Evolutionary conservation across 2,113 vertebrate genomes (phyloP).

Genomic region (Uria lomvia): DNA sequence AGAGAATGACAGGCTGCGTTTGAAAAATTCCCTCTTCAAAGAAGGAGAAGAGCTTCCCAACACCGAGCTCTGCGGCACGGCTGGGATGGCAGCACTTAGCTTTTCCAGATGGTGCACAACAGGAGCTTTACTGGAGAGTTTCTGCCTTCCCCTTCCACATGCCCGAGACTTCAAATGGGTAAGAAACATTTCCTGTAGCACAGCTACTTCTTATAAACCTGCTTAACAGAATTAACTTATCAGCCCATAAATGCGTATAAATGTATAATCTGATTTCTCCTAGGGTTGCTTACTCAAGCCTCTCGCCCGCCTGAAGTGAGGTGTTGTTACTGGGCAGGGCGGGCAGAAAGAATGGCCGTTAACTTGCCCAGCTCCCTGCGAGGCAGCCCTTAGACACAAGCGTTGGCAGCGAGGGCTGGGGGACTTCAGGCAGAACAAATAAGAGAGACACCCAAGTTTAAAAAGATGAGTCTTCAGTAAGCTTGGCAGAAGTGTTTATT

Average conservation of each 20-base stretch:
- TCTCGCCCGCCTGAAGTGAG: neutral
- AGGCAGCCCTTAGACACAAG: neutral
- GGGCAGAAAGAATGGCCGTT: neutral
- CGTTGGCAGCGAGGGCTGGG: rapidly evolving
- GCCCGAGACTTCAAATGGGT: neutral
- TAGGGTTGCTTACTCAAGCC: neutral
- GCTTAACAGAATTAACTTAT: no score
- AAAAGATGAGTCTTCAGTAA: neutral
- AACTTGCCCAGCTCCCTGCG: neutral
- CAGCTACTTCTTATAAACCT: neutral
- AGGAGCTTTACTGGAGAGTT: rapidly evolving
- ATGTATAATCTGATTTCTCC: neutral
- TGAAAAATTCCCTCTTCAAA: neutral
- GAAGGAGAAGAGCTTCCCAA: rapidly evolving
- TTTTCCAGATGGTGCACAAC: neutral
- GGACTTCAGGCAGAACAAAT: neutral
- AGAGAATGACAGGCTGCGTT: rapidly evolving
- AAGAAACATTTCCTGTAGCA: neutral
- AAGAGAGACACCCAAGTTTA: rapidly evolving
- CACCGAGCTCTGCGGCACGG: rapidly evolving
- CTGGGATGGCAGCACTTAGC: rapidly evolving
- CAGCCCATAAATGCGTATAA: neutral
- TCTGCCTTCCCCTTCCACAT: neutral
- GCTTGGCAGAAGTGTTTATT: neutral
- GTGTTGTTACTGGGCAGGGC: neutral